Conservation (phyloP, 2,888 invertebrate species). For the Plebejus melissa region DNA sequence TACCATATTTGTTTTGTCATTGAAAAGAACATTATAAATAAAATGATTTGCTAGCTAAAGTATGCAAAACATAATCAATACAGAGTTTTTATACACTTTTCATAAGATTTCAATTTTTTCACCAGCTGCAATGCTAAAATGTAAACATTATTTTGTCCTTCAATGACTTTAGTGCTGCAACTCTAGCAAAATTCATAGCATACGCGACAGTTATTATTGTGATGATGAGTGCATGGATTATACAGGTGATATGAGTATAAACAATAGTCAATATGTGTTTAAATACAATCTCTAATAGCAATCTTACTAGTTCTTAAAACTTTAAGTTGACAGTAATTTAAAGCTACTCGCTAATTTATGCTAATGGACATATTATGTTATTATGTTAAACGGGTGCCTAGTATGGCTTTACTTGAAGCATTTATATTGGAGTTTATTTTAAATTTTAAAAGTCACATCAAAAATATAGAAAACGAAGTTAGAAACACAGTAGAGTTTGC, state of each 20-base stretch:
- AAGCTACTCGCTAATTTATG: slow-evolving; percentile 3
- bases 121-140: background rate
- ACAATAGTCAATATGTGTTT: slow-evolving; percentile 1
- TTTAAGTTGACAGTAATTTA: background rate
- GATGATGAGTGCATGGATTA: slow-evolving; percentile 10
- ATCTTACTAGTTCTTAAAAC: background rate
- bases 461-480: slow-evolving; percentile 24
- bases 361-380: slow-evolving; percentile 10
- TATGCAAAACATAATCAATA: background rate
- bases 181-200: background rate
- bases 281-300: slow-evolving; percentile 17
- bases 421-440: slow-evolving; percentile 2
- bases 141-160: background rate
- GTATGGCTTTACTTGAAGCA: slow-evolving; percentile 12
- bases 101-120: background rate
- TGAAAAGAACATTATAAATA: background rate
- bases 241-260: background rate
- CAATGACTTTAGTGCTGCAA: background rate
- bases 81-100: background rate
- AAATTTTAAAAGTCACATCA: slow-evolving; percentile 24
- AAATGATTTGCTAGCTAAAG: background rate
- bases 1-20: background rate
- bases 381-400: slow-evolving; percentile 3
- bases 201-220: slow-evolving; percentile 3
- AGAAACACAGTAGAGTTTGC: slow-evolving; percentile 10